A percentile compares a stretch with the other conserved stretches of the same genome.
These are phyloP conservation scores for Shinisaurus crocodilurus DNA, from an alignment of 2,113 vertebrate species.

Conservation along the genomic window DNA sequence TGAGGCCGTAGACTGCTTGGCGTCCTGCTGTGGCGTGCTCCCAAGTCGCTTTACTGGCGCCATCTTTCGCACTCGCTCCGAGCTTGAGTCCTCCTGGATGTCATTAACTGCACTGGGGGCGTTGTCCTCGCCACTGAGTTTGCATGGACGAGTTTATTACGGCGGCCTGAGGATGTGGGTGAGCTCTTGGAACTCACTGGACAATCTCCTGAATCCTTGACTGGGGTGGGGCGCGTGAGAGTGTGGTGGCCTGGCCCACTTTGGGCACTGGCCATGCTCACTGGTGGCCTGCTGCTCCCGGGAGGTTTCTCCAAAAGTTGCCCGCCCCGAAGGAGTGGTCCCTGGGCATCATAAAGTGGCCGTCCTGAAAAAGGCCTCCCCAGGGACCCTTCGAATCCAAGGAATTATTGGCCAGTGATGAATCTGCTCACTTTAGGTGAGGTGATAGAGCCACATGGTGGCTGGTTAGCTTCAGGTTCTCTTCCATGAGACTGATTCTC, in stretches of 20 bases:
- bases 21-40: not conserved
- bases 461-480: not conserved
- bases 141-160: not conserved
- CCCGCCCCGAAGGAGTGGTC: not conserved
- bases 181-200: not conserved
- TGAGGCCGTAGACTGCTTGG: not conserved
- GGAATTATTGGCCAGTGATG: not conserved
- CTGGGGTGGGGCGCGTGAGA: not conserved
- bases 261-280: no score
- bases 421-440: not conserved
- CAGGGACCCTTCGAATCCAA: no score
- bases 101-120: not conserved
- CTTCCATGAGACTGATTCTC: not conserved
- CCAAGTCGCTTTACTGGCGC: no score
- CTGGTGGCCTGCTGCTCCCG: no score
- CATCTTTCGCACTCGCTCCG: no score
- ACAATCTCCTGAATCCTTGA: not conserved
- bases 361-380: not conserved
- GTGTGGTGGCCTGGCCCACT: no score
- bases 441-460: not conserved
- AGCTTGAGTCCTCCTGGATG: not conserved
- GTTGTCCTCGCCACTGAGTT: no score
- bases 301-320: no score
- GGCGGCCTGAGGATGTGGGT: not conserved
- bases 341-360: not conserved